A percentile compares a stretch with the other conserved stretches of the same genome.
Conservation (phyloP, 2,113 vertebrate genomes). For the Asarcornis scutulata region DNA sequence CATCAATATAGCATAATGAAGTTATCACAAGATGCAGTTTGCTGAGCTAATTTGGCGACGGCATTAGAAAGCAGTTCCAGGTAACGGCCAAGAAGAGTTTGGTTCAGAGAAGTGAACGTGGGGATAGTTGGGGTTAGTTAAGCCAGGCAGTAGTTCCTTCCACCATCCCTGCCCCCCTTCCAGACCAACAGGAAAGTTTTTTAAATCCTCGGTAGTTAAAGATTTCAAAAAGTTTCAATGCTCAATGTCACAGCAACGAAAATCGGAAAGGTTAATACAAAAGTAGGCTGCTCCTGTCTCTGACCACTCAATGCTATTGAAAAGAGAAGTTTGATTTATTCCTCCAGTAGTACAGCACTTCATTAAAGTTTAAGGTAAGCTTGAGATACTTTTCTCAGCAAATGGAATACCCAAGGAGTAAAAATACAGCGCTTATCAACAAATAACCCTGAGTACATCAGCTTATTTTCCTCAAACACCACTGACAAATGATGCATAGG, state of each 20-base stretch:
- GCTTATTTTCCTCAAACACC: not conserved
- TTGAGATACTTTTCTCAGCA: not conserved
- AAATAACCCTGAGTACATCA: not conserved
- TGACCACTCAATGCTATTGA: not conserved
- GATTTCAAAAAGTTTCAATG: not conserved
- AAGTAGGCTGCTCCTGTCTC: not conserved
- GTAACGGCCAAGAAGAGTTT: not conserved
- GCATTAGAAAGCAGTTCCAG: not conserved
- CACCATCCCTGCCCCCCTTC: not conserved
- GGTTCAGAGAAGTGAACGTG: not conserved
- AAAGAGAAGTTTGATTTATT: not conserved
- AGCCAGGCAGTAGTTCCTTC: not conserved
- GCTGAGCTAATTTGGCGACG: slow-evolving; percentile 32
- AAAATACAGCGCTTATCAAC: not conserved
- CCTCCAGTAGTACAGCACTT: not conserved
- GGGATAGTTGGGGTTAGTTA: not conserved
- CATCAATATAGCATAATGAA: slow-evolving; percentile 47
- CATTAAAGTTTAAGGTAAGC: not conserved
- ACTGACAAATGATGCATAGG: not conserved
- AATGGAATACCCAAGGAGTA: not conserved
- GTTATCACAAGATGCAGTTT: slow-evolving; percentile 36
- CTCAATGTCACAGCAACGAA: not conserved
- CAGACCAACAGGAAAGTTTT: not conserved
- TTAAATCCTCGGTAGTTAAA: not conserved
- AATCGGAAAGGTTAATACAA: not conserved